Conservation (phyloP, 2,888 invertebrate species). For the Diadromus collaris region DNA sequence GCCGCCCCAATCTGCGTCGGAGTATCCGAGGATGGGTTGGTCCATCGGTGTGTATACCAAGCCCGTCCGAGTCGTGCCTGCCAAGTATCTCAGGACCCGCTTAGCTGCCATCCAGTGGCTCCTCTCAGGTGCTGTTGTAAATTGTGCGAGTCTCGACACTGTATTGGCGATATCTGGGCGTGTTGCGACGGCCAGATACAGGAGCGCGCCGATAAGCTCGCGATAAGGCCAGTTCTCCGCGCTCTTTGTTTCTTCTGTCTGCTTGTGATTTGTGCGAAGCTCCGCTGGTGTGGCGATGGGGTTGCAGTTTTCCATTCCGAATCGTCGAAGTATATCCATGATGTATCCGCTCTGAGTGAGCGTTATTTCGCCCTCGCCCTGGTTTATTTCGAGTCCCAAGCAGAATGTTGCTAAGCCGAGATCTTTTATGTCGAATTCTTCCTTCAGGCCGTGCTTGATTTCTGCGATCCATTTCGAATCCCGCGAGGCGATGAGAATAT, state of each 20-base stretch:
- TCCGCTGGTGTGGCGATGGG: constrained; percentile 12
- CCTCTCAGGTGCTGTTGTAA: neutral
- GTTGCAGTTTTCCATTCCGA: constrained; percentile 8
- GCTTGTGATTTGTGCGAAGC: neutral
- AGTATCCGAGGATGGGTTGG: constrained; percentile 34
- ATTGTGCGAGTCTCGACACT: constrained; percentile 4
- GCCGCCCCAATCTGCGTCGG: constrained; percentile 50
- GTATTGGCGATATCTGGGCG: constrained; percentile 13
- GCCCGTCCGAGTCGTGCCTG: constrained; percentile 12
- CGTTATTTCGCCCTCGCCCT: constrained; percentile 4
- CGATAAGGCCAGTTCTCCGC: neutral
- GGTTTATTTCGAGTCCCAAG: constrained; percentile 25
- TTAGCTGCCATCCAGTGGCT: constrained; percentile 55
- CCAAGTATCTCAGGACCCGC: constrained; percentile 53
- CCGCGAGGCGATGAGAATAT: constrained; percentile 46
- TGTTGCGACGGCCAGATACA: neutral
- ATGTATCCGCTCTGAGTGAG: constrained; percentile 12
- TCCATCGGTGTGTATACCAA: neutral
- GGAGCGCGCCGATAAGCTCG: neutral
- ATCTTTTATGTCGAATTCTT: constrained; percentile 42
- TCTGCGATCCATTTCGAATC: constrained; percentile 38
- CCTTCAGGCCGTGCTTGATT: constrained; percentile 12
- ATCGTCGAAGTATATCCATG: neutral
- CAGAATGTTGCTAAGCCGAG: constrained; percentile 39
- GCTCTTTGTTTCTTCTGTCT: neutral